phyloP scores from a whole-genome alignment of 2,888 invertebrate genomes.

The Chorisops tibialis region DNA sequence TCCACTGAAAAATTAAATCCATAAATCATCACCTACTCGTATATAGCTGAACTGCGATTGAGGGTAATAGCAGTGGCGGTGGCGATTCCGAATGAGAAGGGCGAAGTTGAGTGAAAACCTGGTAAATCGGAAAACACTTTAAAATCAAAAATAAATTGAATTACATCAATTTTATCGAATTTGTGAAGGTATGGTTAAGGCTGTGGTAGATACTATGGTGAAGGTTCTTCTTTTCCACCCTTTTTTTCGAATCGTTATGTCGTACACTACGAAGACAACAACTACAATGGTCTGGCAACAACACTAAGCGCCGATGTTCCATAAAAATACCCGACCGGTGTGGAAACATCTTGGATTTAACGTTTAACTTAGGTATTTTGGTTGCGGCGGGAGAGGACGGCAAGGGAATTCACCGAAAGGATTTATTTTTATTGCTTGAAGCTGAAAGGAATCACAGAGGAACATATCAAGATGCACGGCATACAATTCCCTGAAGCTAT shows the following conservation, averaged over 20 bases:
- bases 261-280: background rate
- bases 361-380: slow-evolving; percentile 16
- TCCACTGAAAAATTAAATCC: slow-evolving; percentile 27
- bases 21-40: slow-evolving; percentile 28
- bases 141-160: slow-evolving; percentile 33
- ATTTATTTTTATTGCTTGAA: slow-evolving; percentile 20
- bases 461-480: background rate
- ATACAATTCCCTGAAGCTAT: slow-evolving; percentile 2
- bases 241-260: background rate
- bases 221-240: background rate
- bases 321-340: slow-evolving; percentile 13
- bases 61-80: background rate
- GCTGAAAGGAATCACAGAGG: slow-evolving; percentile 2
- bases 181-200: slow-evolving; percentile 23
- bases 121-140: slow-evolving; percentile 30
- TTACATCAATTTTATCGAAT: slow-evolving; percentile 32
- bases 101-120: slow-evolving; percentile 14
- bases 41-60: background rate
- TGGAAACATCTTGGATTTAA: slow-evolving; percentile 22
- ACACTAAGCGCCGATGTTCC: background rate
- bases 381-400: background rate
- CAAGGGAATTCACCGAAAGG: slow-evolving; percentile 7
- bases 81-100: background rate
- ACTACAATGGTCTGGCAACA: background rate
- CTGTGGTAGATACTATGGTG: slow-evolving; percentile 10